These are phyloP conservation scores for Cantharis lateralis DNA, from an alignment of 2,888 invertebrate genomes.

Conservation along the genomic window DNA sequence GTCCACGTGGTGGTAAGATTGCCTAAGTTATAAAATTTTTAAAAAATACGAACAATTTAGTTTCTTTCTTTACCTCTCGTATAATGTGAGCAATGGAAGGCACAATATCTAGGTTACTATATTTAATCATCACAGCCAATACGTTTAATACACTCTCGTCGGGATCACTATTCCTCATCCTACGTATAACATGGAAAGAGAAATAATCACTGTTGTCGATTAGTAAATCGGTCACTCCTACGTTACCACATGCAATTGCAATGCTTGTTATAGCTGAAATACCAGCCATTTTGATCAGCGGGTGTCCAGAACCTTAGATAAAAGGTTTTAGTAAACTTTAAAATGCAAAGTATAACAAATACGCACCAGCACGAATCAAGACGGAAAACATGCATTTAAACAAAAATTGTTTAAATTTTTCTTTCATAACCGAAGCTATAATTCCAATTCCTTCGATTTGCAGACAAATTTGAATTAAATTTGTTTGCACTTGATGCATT, in stretches of 20 bases:
- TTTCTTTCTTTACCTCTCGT: constrained; percentile 61
- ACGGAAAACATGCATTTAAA: constrained; percentile 70
- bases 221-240: constrained; percentile 64
- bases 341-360: not conserved
- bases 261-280: constrained; percentile 63
- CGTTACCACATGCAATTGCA: constrained; percentile 62
- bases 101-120: constrained; percentile 67
- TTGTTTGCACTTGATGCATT: constrained; percentile 62
- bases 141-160: constrained; percentile 73
- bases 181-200: constrained; percentile 69
- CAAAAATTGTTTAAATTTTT: constrained; percentile 64
- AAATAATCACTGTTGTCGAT: constrained; percentile 74
- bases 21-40: constrained; percentile 56
- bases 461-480: constrained; percentile 70
- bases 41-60: constrained; percentile 9
- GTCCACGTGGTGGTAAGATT: constrained; percentile 65
- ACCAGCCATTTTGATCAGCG: constrained; percentile 66
- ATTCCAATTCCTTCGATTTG: constrained; percentile 72
- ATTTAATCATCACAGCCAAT: constrained; percentile 71
- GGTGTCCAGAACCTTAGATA: constrained; percentile 66
- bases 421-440: constrained; percentile 61
- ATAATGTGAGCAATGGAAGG: constrained; percentile 71
- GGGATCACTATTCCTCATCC: constrained; percentile 66
- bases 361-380: constrained; percentile 71
- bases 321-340: not conserved